Evolutionary conservation across 2,888 invertebrate species (phyloP).

Genomic region (Zootermopsis nevadensis): DNA sequence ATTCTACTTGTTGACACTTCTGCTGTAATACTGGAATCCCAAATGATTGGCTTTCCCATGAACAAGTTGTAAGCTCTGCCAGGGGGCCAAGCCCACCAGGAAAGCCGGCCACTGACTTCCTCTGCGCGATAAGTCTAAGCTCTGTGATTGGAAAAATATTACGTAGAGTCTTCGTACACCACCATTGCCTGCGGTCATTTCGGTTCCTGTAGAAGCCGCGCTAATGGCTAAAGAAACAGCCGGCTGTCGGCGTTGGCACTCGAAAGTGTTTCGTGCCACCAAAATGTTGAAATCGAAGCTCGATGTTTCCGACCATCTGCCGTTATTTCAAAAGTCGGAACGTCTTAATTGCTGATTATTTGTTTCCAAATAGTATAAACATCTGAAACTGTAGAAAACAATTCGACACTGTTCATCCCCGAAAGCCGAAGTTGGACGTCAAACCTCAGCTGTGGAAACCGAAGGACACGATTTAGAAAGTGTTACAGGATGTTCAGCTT

Average conservation of each 20-base stretch:
- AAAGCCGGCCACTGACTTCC: background rate
- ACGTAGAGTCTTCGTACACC: background rate
- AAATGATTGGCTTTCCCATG: background rate
- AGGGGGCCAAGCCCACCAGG: background rate
- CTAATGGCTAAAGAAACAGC: too few relatives aligned
- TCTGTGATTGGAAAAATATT: background rate
- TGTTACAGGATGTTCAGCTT: too few relatives aligned
- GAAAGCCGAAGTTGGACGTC: too few relatives aligned
- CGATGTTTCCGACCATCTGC: background rate
- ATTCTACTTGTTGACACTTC: too few relatives aligned
- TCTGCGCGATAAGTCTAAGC: background rate
- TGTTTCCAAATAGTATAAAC: too few relatives aligned
- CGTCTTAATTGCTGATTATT: too few relatives aligned
- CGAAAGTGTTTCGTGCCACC: background rate
- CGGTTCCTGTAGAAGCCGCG: background rate
- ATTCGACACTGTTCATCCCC: too few relatives aligned
- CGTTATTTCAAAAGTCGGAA: background rate
- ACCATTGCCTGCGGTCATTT: background rate
- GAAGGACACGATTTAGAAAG: too few relatives aligned
- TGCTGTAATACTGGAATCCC: background rate
- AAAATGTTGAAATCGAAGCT: background rate
- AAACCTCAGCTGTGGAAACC: too few relatives aligned
- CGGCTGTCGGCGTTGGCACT: background rate
- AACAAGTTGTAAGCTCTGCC: background rate
- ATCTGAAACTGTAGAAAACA: too few relatives aligned